Conservation (phyloP, 2,888 invertebrate species). For the Limenitis arthemis region DNA sequence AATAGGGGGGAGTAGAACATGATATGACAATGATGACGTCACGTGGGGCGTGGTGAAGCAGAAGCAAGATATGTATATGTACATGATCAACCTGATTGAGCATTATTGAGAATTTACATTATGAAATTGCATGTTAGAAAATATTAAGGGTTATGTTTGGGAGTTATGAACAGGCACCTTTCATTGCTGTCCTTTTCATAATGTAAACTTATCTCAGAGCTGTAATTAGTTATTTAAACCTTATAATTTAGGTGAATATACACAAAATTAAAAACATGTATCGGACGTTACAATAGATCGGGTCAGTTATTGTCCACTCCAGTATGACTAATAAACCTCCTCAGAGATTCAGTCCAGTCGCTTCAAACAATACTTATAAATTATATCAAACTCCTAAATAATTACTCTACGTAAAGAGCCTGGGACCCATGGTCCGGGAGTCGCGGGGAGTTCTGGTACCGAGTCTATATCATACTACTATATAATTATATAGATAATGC, state of each 20-base stretch:
- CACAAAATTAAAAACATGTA: slow-evolving; percentile 4
- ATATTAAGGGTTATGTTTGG: neutral
- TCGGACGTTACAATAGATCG: neutral
- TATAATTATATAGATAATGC: no score
- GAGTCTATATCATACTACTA: no score
- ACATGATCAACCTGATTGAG: neutral
- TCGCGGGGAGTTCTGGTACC: neutral
- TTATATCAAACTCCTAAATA: slow-evolving; percentile 4
- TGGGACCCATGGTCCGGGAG: neutral
- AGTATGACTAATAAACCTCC: neutral
- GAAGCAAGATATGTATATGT: slow-evolving; percentile 10
- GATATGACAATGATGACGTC: neutral
- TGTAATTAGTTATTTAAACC: neutral
- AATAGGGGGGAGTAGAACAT: no score
- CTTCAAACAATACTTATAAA: slow-evolving; percentile 1
- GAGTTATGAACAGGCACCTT: no score
- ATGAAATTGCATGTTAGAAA: neutral
- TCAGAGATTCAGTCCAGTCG: slow-evolving; percentile 3
- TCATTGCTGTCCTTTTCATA: no score
- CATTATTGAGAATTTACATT: neutral
- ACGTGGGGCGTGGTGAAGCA: neutral
- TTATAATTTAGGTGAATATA: slow-evolving; percentile 7
- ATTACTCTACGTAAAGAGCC: neutral
- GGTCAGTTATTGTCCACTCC: neutral
- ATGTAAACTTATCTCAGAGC: neutral